Evolutionary conservation across 2,797 vertebrate species (phyloP), one percentile per base, ranked within the genome.

Genomic region (Nyctibius grandis): DNA sequence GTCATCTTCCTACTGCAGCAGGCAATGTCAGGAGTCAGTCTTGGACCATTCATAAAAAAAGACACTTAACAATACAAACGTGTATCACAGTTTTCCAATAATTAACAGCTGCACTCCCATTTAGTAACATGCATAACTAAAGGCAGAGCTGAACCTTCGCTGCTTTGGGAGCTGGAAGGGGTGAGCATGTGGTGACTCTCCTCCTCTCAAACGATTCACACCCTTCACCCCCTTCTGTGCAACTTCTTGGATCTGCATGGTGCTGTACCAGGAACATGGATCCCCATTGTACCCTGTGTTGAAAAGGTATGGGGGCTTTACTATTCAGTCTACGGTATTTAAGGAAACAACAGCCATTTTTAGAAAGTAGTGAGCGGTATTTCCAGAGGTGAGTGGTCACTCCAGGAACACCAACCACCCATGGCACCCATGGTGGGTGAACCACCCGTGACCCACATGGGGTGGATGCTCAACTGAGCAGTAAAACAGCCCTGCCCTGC

Each of bases 161-260:
- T 5, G 1, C 19, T 63, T 31, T 23, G 42, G 34, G 34, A 1
- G 1, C 56, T 45, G 68, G 14, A 12, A 1, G 9, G n/a, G 5
- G 1, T 48, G 53, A 36, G 44, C 1, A 1, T 1, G 1, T 31
- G 45, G 15, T n/a, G 38, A 20, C 5, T 42, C 3, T 7, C 6
- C 14, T 33, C 28, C 18, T 22, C 15, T 31, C 44, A 61, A 11
- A 34, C 17, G 34, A 9, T 23, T 79, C 50, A 5, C 36, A 31
- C 2, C 25, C 16, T 33, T 14, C n/a, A 5, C 5, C 3, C 20
- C 4, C 15, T n/a, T 34, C 4, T 47, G 38, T 61, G 34, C 17
- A 2, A 2, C 44, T 36, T 11, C 50, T n/a, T 8, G 1, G n/a
- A 64, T 57, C 42, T 60, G 17, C 5, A 21, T 1, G 2, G 36